These are phyloP conservation scores for Heliconius charithonia DNA, from an alignment of 2,888 invertebrate genomes.

Conservation along the genomic window DNA sequence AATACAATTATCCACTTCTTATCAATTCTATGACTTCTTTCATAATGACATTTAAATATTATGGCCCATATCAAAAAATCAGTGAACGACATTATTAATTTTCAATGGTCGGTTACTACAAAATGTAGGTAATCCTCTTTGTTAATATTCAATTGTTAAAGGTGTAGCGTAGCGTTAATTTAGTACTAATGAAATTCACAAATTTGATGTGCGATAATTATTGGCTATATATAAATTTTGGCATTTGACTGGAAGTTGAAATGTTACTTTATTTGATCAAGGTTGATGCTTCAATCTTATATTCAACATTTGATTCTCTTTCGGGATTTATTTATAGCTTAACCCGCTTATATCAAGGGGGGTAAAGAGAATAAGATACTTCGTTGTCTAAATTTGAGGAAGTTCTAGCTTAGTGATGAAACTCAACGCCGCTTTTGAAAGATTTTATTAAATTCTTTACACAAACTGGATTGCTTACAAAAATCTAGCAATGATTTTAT, in stretches of 20 bases:
- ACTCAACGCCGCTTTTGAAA: neutral
- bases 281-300: no score
- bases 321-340: no score
- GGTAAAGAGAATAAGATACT: no score
- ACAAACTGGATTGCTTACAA: neutral
- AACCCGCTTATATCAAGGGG: no score
- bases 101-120: neutral
- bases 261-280: no score
- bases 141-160: constrained; percentile 14
- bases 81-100: neutral
- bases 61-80: no score
- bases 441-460: neutral
- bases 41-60: neutral
- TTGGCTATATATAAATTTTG: neutral
- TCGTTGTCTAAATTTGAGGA: no score
- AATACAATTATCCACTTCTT: no score
- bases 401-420: no score
- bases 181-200: neutral
- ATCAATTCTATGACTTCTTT: neutral
- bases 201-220: neutral
- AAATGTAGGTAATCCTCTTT: constrained; percentile 9
- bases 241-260: neutral
- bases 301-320: no score
- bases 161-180: constrained; percentile 1
- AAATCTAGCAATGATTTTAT: no score